Evolutionary conservation across 1,140 invertebrate genomes (phyloP), one percentile per base, ranked within the genome.

Genomic region (Ceratosolen solmsi): DNA sequence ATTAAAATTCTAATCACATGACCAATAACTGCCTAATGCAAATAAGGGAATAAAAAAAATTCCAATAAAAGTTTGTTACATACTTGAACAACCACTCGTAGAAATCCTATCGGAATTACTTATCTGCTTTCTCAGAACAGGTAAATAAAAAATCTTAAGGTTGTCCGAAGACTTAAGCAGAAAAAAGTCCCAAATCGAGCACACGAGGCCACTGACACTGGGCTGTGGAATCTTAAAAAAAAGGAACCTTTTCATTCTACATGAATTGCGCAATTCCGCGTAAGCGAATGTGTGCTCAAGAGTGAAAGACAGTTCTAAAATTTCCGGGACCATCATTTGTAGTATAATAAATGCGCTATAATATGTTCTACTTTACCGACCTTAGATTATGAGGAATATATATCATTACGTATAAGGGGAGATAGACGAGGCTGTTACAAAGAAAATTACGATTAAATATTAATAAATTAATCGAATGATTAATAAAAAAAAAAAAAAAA

Each of bases 141-240:
- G 25, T 70, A 70, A 79, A 70, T 71, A 78, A 77, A 49, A 46
- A 68, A 68, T 71, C 49, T 54, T 79, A 46, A 79, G 58, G n/a
- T 33, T 63, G 58, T 65, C 25, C 38, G n/a, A 63, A 72, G 70
- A 51, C 9, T 63, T 56, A 72, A 70, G 27, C 56, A 73, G 70
- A 72, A 80, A 49, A 38, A 65, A 73, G 70, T 73, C 30, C 25
- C 63, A 74, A 80, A 73, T 80, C 70, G 79, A 75, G 73, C 71
- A 70, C 79, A 81, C 54, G 72, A 56, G 79, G 63, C 72, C 60
- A 81, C 22, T 81, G 72, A 74, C 72, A 81, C 72, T 75, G 72
- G 30, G 27, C 20, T 60, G 46, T 72, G 58, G 72, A 68, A 80
- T 80, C 56, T 80, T 27, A 56, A 76, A 60, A 60, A 46, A 72